Conservation (phyloP, 2,113 vertebrate genomes). For the Pyrgilauda ruficollis region DNA sequence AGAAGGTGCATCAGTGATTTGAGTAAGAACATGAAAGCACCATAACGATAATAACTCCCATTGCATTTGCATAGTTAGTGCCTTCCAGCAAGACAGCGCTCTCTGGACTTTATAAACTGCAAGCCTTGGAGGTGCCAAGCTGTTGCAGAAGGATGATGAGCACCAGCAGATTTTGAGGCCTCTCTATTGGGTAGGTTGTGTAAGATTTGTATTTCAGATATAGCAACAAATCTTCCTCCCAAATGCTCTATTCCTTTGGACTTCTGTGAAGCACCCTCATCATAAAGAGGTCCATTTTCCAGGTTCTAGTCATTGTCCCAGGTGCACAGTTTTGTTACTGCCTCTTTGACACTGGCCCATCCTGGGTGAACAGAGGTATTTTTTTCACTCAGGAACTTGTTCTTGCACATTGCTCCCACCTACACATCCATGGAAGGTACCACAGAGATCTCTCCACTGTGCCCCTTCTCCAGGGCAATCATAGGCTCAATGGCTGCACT, state of each 20-base stretch:
- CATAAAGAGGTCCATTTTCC: not conserved
- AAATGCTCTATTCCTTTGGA: not conserved
- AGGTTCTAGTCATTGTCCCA: fast-evolving
- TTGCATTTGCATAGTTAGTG: not conserved
- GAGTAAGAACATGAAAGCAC: constrained; percentile 29
- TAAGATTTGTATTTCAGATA: not conserved
- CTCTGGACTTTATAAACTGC: not conserved
- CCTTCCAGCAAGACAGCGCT: not conserved
- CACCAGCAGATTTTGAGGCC: not conserved
- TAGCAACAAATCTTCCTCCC: not conserved
- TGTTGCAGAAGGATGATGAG: not conserved
- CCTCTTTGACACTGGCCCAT: not conserved
- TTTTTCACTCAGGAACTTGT: not conserved
- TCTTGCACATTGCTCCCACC: not conserved
- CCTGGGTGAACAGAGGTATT: fast-evolving
- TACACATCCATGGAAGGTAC: not conserved
- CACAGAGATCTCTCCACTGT: not conserved
- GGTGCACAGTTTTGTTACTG: not conserved
- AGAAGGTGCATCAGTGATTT: constrained; percentile 41
- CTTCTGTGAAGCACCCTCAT: not conserved
- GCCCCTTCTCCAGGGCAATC: not conserved
- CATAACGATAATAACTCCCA: not conserved
- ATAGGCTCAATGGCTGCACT: not conserved
- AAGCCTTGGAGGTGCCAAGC: not conserved
- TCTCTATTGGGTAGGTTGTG: not conserved